Percentiles rank a stretch among this genome's conserved stretches.
These are phyloP conservation scores for Psophia crepitans DNA, from an alignment of 2,113 vertebrate genomes.

Conservation along the genomic window DNA sequence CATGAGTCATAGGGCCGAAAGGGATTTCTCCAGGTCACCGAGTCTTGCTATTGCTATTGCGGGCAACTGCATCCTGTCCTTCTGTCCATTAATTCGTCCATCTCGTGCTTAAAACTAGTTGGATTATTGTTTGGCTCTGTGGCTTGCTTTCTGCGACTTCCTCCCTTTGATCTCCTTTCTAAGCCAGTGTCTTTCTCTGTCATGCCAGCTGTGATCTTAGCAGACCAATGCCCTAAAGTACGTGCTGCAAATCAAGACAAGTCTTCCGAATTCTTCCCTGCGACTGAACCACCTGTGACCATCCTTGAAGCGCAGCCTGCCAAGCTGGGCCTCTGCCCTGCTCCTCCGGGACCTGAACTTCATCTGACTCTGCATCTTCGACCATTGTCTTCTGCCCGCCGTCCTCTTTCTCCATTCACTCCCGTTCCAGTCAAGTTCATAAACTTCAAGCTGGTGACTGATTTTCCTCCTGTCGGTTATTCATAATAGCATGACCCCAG, in stretches of 20 bases:
- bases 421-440: neutral
- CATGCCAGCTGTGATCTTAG: neutral
- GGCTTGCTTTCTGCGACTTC: neutral
- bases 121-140: neutral
- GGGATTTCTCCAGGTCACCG: neutral
- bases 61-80: neutral
- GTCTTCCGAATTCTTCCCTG: neutral
- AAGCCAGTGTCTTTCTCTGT: neutral
- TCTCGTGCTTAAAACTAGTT: neutral
- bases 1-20: neutral
- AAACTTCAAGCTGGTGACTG: neutral
- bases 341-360: neutral
- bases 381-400: fast-evolving
- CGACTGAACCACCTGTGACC: neutral
- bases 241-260: neutral
- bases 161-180: neutral
- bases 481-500: neutral
- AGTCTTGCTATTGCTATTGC: neutral
- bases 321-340: neutral
- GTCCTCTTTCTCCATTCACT: neutral
- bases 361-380: fast-evolving
- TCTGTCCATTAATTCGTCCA: constrained; percentile 7
- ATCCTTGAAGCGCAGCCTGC: neutral
- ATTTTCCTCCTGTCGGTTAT: neutral
- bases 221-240: neutral